phyloP scores from a whole-genome alignment of 1,140 invertebrate genomes.

The Papilio glaucus region DNA sequence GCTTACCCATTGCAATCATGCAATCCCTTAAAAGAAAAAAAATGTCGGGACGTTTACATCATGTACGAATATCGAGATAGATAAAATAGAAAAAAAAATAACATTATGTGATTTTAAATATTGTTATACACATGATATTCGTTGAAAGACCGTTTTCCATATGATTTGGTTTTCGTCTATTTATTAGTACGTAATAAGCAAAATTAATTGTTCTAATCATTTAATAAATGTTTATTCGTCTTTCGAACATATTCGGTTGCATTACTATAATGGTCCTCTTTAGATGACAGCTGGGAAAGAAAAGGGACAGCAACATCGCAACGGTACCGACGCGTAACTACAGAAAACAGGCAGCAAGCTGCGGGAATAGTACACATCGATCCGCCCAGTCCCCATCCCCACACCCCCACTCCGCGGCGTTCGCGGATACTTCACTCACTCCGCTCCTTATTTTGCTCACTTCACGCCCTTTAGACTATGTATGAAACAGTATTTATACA shows the following conservation, averaged over 20 bases:
- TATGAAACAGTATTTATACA: constrained; percentile 78
- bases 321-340: background rate
- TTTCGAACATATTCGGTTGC: background rate
- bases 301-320: constrained; percentile 14
- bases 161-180: too few relatives aligned
- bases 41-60: too few relatives aligned
- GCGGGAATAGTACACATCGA: constrained; percentile 55
- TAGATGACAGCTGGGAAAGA: background rate
- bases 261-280: background rate
- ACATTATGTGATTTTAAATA: too few relatives aligned
- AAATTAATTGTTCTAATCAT: background rate
- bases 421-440: constrained; percentile 70
- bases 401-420: constrained; percentile 46
- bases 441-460: constrained; percentile 59
- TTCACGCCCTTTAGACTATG: constrained; percentile 66
- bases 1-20: too few relatives aligned
- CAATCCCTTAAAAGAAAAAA: too few relatives aligned
- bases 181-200: too few relatives aligned
- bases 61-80: too few relatives aligned
- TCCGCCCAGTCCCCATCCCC: constrained; percentile 52
- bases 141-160: too few relatives aligned
- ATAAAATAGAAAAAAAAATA: too few relatives aligned
- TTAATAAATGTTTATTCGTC: background rate
- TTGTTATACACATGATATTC: too few relatives aligned
- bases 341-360: constrained; percentile 5